Evolutionary conservation across 2,797 vertebrate genomes (phyloP).

Genomic region (Sylvilagus floridanus): DNA sequence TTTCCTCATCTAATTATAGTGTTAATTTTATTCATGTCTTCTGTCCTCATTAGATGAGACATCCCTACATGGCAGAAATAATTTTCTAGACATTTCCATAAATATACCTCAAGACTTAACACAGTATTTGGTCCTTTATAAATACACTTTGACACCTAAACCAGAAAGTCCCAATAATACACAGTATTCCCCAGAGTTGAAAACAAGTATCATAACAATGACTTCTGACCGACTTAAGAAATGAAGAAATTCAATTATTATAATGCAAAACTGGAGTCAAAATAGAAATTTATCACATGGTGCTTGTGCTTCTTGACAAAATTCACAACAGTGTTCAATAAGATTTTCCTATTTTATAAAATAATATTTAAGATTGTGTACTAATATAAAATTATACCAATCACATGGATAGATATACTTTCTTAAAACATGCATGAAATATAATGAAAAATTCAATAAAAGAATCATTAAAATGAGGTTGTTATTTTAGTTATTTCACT

Average conservation of each 20-base stretch:
- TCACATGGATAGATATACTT: not conserved
- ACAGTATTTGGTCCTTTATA: not conserved
- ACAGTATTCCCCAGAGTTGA: not conserved
- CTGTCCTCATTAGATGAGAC: not conserved
- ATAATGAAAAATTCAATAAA: not conserved
- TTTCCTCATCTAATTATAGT: not conserved
- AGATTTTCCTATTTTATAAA: not conserved
- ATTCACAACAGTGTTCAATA: not conserved
- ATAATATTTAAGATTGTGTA: conserved; percentile 10
- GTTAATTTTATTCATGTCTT: not conserved
- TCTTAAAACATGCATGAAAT: not conserved
- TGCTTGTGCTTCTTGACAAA: conserved; percentile 28
- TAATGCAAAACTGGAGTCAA: not conserved
- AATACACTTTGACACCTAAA: not conserved
- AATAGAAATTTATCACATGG: not conserved
- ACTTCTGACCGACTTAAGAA: not conserved
- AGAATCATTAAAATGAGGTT: conserved; percentile 3
- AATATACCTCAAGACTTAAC: not conserved
- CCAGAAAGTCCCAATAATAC: not conserved
- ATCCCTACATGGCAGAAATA: not conserved
- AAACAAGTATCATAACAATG: not conserved
- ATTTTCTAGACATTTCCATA: not conserved
- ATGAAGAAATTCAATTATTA: not conserved
- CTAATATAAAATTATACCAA: not conserved
- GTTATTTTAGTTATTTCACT: not conserved